A percentile compares a stretch with the other conserved stretches of the same genome.
These are phyloP conservation scores for Pollenia labialis DNA, from an alignment of 2,888 invertebrate species.

Conservation along the genomic window DNA sequence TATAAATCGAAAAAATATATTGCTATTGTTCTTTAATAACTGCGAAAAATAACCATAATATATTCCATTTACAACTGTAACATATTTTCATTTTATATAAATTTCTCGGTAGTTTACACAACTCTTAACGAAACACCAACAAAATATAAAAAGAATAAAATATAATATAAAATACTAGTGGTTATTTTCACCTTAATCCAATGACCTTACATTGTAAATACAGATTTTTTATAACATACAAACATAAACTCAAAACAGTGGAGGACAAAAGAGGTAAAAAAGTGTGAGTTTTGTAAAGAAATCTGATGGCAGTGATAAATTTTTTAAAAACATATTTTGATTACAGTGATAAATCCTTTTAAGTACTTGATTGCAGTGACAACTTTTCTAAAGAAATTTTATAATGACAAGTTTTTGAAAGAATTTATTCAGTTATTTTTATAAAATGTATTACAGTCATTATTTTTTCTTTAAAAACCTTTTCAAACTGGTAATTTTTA, in stretches of 20 bases:
- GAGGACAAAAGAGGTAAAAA: background rate
- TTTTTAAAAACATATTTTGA: background rate
- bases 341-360: too few relatives aligned
- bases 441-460: too few relatives aligned
- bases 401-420: too few relatives aligned
- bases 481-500: background rate
- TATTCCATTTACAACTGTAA: conserved; percentile 62
- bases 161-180: conserved; percentile 45
- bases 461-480: background rate
- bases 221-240: conserved; percentile 40
- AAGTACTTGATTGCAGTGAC: too few relatives aligned
- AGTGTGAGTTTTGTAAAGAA: background rate
- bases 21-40: conserved; percentile 42
- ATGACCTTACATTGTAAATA: conserved; percentile 64
- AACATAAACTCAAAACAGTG: conserved; percentile 23
- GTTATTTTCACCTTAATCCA: conserved; percentile 64
- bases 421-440: too few relatives aligned
- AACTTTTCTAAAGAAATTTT: too few relatives aligned
- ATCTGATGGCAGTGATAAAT: background rate
- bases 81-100: conserved; percentile 53
- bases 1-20: conserved; percentile 2
- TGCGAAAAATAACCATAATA: conserved; percentile 29
- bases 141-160: conserved; percentile 4
- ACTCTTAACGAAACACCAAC: conserved; percentile 29
- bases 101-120: conserved; percentile 45